Evolutionary conservation across 2,113 vertebrate genomes (phyloP).

Genomic region (Corvus moneduloides): DNA sequence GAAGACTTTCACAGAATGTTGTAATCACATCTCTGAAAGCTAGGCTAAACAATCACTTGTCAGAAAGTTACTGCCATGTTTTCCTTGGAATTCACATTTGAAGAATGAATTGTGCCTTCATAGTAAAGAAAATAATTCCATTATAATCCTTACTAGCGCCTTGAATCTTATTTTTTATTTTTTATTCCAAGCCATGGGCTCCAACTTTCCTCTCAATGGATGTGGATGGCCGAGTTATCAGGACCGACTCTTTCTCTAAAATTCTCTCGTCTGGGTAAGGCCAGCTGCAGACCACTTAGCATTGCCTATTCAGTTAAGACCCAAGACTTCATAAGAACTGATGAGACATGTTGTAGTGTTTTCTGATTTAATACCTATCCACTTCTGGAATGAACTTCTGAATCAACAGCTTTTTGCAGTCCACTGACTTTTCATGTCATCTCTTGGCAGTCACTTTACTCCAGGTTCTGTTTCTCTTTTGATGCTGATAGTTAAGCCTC

Average conservation of each 20-base stretch:
- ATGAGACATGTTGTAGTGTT: background rate
- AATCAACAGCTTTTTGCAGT: background rate
- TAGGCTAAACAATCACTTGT: background rate
- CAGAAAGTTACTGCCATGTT: background rate
- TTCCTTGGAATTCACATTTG: background rate
- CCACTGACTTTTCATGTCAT: background rate
- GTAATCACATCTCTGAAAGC: background rate
- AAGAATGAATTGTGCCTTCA: background rate
- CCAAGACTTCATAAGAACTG: background rate
- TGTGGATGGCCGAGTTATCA: slow-evolving; percentile 85
- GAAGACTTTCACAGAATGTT: background rate
- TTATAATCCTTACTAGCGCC: background rate
- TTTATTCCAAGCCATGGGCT: slow-evolving; percentile 80
- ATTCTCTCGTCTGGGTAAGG: slow-evolving; percentile 90
- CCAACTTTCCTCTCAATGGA: slow-evolving; percentile 91
- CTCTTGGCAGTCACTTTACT: background rate
- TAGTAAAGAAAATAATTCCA: background rate
- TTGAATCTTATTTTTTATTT: slow-evolving; percentile 32
- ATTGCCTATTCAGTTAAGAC: background rate
- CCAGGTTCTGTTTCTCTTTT: background rate
- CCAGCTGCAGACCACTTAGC: background rate
- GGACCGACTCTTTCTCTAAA: slow-evolving; percentile 92
- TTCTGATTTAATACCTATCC: background rate
- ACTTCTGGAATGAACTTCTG: background rate
- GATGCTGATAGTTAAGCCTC: background rate